These are phyloP conservation scores for Macrophya annulata DNA, from an alignment of 2,888 invertebrate species.

Conservation along the genomic window DNA sequence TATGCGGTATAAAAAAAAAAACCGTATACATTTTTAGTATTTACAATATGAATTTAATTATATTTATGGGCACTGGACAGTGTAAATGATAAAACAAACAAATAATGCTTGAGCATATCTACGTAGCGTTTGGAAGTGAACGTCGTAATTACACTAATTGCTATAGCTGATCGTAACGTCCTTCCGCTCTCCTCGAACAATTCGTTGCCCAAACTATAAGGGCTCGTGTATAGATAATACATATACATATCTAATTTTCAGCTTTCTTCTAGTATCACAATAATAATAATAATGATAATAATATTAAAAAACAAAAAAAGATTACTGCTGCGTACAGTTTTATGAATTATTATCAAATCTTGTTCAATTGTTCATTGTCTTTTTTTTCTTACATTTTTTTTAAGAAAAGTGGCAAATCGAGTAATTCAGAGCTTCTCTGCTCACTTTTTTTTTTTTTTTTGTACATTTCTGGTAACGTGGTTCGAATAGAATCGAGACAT, in stretches of 20 bases:
- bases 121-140: slow-evolving; percentile 30
- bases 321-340: neutral
- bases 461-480: neutral
- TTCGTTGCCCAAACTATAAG: slow-evolving; percentile 1
- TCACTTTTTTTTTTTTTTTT: neutral
- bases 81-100: neutral
- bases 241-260: neutral
- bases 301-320: neutral
- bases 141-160: slow-evolving; percentile 49
- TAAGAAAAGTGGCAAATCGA: neutral
- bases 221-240: neutral
- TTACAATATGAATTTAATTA: neutral
- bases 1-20: too few species aligned
- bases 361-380: neutral
- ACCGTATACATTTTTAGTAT: neutral
- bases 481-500: too few species aligned
- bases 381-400: slow-evolving; percentile 19
- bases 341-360: neutral
- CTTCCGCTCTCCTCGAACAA: slow-evolving; percentile 47
- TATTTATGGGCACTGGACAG: neutral
- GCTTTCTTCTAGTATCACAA: neutral
- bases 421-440: neutral
- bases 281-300: neutral
- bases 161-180: slow-evolving; percentile 45
- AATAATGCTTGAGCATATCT: neutral